Base-by-base conservation (phyloP, 2,888 invertebrate species). In the Conistra vaccinii region DNA sequence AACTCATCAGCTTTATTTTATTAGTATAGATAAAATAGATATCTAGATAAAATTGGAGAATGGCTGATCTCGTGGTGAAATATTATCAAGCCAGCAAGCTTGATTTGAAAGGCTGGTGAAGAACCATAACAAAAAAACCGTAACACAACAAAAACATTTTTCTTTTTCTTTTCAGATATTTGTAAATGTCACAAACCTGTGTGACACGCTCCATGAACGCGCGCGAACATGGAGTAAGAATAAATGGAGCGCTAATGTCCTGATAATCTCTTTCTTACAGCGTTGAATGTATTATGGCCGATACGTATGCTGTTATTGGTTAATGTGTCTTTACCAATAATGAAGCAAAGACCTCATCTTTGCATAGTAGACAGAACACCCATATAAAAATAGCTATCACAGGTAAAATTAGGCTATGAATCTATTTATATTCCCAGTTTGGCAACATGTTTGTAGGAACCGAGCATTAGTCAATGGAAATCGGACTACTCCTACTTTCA, bases 111-210 rank as follows among this genome's bases (percentile, higher is more conserved):
- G n/a, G 6, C 10, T 32, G 32, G 17, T n/a, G 23, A 7, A 58
- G 3, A 73, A 48, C 14, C 14, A 42, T 48, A 61, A 77, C 14
- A 53, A 61, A 48, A 48, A 71, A 78, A 6, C 14, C 29, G 29
- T 77, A 78, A 70, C 72, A 63, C 35, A 69, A 63, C 77, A 63
- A 53, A 55, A 60, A 65, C 17, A 57, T 48, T 45, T n/a, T 63
- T 55, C n/a, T 53, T 62, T n/a, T 61, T 26, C 48, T 55, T 53
- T 68, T 73, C 45, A 53, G 48, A 75, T 45, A 57, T 61, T 57
- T 45, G 9, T 12, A 80, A 70, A 66, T 62, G 58, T 75, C 66
- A 67, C 42, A 51, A 67, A 39, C 26, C 32, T 45, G 10, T 45
- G 51, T 39, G 32, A 58, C 45, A 66, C 57, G n/a, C 32, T 42